Evolutionary conservation across 1,140 invertebrate species (phyloP).

Genomic region (Tetranychus cinnabarinus): DNA sequence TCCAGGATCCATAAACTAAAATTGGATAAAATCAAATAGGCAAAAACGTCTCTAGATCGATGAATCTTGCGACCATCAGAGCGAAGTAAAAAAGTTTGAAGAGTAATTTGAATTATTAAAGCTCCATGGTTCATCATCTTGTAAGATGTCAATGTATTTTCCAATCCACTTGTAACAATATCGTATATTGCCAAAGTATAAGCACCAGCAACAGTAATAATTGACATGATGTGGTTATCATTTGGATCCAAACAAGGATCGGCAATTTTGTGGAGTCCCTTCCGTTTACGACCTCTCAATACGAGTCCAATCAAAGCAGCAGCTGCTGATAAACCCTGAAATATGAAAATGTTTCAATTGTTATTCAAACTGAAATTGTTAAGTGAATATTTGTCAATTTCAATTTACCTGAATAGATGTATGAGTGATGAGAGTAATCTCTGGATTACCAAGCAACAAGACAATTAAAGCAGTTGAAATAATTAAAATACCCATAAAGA

Average conservation of each 20-base stretch:
- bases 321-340: neutral
- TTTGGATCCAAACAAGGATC: neutral
- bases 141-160: neutral
- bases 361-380: neutral
- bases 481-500: slow-evolving; percentile 34
- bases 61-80: slow-evolving; percentile 4
- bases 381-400: neutral
- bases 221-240: neutral
- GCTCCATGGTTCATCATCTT: neutral
- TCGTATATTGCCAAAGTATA: neutral
- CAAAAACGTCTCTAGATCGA: slow-evolving; percentile 5
- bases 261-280: neutral
- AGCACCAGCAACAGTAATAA: neutral
- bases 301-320: slow-evolving; percentile 3
- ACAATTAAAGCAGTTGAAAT: slow-evolving; percentile 32
- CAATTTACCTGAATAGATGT: slow-evolving; percentile 6
- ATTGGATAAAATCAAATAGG: slow-evolving; percentile 7
- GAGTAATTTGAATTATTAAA: slow-evolving; percentile 7
- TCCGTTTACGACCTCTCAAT: neutral
- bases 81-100: slow-evolving; percentile 8
- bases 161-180: neutral
- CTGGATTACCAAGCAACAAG: slow-evolving; percentile 15
- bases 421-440: neutral
- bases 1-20: slow-evolving; percentile 7
- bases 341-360: neutral